phyloP scores from a whole-genome alignment of 2,888 invertebrate species.

The Sarcophaga variegata region DNA sequence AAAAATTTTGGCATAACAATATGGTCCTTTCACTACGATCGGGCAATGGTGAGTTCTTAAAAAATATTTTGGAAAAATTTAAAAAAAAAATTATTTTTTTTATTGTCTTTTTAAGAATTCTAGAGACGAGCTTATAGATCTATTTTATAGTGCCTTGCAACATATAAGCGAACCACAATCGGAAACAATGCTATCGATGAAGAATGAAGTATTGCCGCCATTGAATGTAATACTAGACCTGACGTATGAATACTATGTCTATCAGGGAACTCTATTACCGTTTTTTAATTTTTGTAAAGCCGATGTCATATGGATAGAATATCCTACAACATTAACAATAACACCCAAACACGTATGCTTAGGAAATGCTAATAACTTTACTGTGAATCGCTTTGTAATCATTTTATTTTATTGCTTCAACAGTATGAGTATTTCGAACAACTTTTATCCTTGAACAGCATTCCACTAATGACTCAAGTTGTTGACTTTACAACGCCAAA shows the following conservation, averaged over 20 bases:
- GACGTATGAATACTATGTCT: background rate
- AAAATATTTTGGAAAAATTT: background rate
- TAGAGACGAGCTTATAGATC: background rate
- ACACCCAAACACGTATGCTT: background rate
- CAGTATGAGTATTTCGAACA: background rate
- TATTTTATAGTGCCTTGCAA: background rate
- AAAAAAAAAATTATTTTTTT: background rate
- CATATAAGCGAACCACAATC: background rate
- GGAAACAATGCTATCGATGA: background rate
- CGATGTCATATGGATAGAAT: slow-evolving; percentile 15
- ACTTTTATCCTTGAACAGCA: background rate
- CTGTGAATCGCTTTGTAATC: too few relatives aligned
- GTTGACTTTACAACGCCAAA: too few relatives aligned
- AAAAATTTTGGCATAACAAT: slow-evolving; percentile 16
- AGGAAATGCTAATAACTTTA: background rate
- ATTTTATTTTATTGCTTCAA: background rate
- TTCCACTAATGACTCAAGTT: background rate
- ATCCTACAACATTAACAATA: background rate
- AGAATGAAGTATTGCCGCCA: background rate
- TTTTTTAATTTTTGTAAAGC: background rate
- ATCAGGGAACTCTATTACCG: background rate
- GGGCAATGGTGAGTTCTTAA: background rate
- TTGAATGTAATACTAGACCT: background rate
- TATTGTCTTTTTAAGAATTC: background rate
- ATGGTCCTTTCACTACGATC: background rate